phyloP scores from a whole-genome alignment of 2,888 invertebrate species.

The Periphyllus acericola region DNA sequence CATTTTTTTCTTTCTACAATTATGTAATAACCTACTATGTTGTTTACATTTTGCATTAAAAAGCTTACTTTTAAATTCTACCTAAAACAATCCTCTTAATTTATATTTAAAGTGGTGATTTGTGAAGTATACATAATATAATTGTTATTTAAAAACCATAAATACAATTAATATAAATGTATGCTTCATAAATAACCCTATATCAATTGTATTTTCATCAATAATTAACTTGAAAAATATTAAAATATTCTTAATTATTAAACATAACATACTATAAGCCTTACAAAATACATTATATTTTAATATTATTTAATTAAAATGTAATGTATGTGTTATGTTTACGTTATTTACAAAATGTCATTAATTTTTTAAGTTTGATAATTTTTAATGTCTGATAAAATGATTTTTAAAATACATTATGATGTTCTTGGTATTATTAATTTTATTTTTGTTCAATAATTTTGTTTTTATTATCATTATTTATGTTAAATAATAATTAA shows the following conservation, averaged over 20 bases:
- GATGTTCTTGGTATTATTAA: slow-evolving; percentile 6
- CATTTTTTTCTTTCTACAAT: neutral
- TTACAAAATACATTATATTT: slow-evolving; percentile 22
- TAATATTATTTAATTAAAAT: slow-evolving; percentile 28
- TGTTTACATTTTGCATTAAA: neutral
- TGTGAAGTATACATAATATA: neutral
- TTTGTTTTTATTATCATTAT: slow-evolving; percentile 6
- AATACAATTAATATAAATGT: neutral
- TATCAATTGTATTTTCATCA: neutral
- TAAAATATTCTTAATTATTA: neutral
- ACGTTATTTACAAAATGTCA: neutral
- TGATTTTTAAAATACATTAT: slow-evolving; percentile 16
- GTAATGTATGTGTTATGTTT: slow-evolving; percentile 31
- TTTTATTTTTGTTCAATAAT: slow-evolving; percentile 27
- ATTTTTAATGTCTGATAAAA: slow-evolving; percentile 28
- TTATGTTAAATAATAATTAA: slow-evolving; percentile 36
- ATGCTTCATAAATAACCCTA: neutral
- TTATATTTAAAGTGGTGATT: neutral
- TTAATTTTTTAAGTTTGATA: slow-evolving; percentile 4
- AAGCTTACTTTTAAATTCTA: neutral
- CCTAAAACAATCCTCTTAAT: neutral
- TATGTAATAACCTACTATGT: neutral
- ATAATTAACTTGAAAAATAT: neutral
- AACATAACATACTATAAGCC: slow-evolving; percentile 12
- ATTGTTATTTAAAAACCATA: neutral